These are phyloP conservation scores for Bostrychus sinensis DNA, from an alignment of 2,113 vertebrate species.

Conservation along the genomic window DNA sequence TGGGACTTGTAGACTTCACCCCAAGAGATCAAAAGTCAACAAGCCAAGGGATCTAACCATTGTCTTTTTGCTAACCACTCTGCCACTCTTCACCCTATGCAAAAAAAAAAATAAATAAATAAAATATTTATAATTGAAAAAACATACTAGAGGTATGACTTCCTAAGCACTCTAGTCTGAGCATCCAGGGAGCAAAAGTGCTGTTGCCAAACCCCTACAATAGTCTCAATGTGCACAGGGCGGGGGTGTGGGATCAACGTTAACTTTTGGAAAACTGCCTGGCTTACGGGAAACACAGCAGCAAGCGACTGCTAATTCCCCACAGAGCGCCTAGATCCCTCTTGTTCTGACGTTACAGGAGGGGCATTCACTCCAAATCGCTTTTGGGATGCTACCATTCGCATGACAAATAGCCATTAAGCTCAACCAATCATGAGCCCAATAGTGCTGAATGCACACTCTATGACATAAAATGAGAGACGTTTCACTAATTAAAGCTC, in stretches of 20 bases:
- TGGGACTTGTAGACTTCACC: too few species aligned
- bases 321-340: constrained; percentile 34
- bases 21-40: too few species aligned
- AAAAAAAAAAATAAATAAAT: too few species aligned
- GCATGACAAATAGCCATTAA: constrained; percentile 75
- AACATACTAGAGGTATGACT: too few species aligned
- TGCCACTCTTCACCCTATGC: too few species aligned
- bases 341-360: constrained; percentile 52
- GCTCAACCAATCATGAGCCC: constrained; percentile 57
- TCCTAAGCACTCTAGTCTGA: constrained; percentile 29
- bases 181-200: constrained; percentile 42
- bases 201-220: constrained; percentile 51
- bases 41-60: too few species aligned
- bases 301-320: constrained; percentile 62
- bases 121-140: too few species aligned
- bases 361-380: constrained; percentile 59
- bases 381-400: constrained; percentile 51
- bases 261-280: constrained; percentile 1
- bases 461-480: constrained; percentile 60
- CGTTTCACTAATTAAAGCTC: constrained; percentile 67
- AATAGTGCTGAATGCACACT: constrained; percentile 34
- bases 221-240: not conserved
- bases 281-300: constrained; percentile 63
- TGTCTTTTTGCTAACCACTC: too few species aligned
- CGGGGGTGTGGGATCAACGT: constrained; percentile 40